Percentiles rank a stretch among this genome's conserved stretches.
Evolutionary conservation across 1,140 invertebrate genomes (phyloP).

Genomic region (Acromyrmex echinatior): DNA sequence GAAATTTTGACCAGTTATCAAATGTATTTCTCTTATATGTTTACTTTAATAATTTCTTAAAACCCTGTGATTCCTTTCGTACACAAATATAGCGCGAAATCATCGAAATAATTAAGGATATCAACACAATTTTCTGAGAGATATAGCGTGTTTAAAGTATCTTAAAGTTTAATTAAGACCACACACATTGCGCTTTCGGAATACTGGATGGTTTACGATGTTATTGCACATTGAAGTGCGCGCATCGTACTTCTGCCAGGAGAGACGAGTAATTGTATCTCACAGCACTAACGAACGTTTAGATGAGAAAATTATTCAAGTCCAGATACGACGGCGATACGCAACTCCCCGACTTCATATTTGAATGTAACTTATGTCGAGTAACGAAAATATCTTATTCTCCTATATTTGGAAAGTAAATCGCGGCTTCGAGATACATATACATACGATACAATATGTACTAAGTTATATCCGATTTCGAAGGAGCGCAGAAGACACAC

Average conservation of each 20-base stretch:
- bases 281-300: slow-evolving; percentile 76
- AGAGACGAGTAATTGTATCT: slow-evolving; percentile 69
- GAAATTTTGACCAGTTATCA: slow-evolving; percentile 8
- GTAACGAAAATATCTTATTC: slow-evolving; percentile 67
- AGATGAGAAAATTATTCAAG: slow-evolving; percentile 58
- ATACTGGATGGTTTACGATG: slow-evolving; percentile 66
- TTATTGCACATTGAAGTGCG: slow-evolving; percentile 55
- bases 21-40: slow-evolving; percentile 19
- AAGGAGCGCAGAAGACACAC: slow-evolving; percentile 68
- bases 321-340: slow-evolving; percentile 57
- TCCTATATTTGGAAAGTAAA: slow-evolving; percentile 71
- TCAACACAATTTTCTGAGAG: slow-evolving; percentile 42
- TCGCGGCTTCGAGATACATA: slow-evolving; percentile 65
- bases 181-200: slow-evolving; percentile 62
- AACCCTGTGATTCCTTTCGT: slow-evolving; percentile 65
- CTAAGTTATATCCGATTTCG: slow-evolving; percentile 52
- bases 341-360: slow-evolving; percentile 24
- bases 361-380: slow-evolving; percentile 63
- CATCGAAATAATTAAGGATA: slow-evolving; percentile 43
- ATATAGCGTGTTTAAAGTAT: slow-evolving; percentile 33
- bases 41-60: slow-evolving; percentile 55
- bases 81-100: slow-evolving; percentile 42
- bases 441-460: slow-evolving; percentile 59
- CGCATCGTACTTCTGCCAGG: slow-evolving; percentile 42
- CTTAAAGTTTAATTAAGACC: slow-evolving; percentile 27